Conservation (phyloP, 1,140 invertebrate genomes). For the Pachypsylla venusta region DNA sequence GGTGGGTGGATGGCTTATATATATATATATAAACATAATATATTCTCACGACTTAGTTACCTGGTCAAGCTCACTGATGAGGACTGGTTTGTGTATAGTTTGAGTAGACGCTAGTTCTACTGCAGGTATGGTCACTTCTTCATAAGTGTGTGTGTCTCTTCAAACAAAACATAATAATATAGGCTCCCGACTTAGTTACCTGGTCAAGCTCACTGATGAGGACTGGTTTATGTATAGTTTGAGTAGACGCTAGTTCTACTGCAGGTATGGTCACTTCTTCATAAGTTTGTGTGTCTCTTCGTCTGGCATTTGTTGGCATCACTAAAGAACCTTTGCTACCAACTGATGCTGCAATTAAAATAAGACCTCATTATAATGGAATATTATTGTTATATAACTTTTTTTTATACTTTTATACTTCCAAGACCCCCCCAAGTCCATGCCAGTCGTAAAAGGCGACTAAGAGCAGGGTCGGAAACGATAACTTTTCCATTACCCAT, state of each 20-base stretch:
- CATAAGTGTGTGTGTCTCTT: too few relatives aligned
- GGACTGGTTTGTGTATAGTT: background rate
- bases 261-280: constrained; percentile 2
- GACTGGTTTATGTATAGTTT: background rate
- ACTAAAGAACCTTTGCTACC: background rate
- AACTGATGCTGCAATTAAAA: background rate
- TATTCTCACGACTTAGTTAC: background rate
- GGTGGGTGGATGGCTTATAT: background rate
- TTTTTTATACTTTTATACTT: too few relatives aligned
- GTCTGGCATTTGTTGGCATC: background rate
- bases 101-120: background rate
- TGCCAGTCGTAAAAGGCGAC: too few relatives aligned
- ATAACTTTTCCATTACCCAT: too few relatives aligned
- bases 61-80: background rate
- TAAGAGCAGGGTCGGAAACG: too few relatives aligned
- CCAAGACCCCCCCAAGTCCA: too few relatives aligned
- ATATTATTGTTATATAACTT: too few relatives aligned
- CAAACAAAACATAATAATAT: too few relatives aligned
- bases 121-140: background rate
- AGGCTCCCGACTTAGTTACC: background rate
- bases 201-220: background rate
- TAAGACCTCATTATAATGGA: too few relatives aligned
- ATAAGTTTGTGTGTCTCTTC: background rate
- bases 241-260: background rate
- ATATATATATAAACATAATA: too few relatives aligned